Evolutionary conservation across 2,888 invertebrate species (phyloP).

Genomic region (Eurytoma adleriae): DNA sequence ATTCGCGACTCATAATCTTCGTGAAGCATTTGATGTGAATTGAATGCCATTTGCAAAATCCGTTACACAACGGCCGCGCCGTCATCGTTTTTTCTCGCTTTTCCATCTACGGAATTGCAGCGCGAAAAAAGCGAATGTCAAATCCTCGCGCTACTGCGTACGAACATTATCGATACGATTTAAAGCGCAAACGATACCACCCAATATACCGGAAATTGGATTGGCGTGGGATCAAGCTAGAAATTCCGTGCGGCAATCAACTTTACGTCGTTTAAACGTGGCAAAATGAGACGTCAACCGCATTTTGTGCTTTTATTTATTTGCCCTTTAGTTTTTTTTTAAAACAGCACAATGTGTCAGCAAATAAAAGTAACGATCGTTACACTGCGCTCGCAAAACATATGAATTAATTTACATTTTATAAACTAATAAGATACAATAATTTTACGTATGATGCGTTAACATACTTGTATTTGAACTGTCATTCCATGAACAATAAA

Average conservation of each 20-base stretch:
- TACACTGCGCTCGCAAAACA: background rate
- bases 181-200: constrained; percentile 58
- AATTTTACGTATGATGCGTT: no score
- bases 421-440: no score
- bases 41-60: constrained; percentile 38
- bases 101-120: background rate
- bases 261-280: constrained; percentile 36
- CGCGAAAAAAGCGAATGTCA: constrained; percentile 20
- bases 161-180: constrained; percentile 60
- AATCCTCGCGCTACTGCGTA: constrained; percentile 16
- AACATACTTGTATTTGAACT: no score
- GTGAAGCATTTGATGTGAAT: constrained; percentile 20
- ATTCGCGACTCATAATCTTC: constrained; percentile 10
- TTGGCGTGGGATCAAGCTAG: constrained; percentile 59
- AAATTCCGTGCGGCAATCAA: constrained; percentile 41
- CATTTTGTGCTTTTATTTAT: constrained; percentile 26
- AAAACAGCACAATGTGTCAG: no score
- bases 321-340: background rate
- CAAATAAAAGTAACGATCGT: no score
- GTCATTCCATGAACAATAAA: no score
- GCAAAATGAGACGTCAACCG: constrained; percentile 23
- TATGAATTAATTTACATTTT: background rate
- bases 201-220: constrained; percentile 61
- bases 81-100: constrained; percentile 10
- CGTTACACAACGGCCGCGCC: constrained; percentile 7